Conservation (phyloP, 2,113 vertebrate genomes). For the Anarhynchus alexandrinus region DNA sequence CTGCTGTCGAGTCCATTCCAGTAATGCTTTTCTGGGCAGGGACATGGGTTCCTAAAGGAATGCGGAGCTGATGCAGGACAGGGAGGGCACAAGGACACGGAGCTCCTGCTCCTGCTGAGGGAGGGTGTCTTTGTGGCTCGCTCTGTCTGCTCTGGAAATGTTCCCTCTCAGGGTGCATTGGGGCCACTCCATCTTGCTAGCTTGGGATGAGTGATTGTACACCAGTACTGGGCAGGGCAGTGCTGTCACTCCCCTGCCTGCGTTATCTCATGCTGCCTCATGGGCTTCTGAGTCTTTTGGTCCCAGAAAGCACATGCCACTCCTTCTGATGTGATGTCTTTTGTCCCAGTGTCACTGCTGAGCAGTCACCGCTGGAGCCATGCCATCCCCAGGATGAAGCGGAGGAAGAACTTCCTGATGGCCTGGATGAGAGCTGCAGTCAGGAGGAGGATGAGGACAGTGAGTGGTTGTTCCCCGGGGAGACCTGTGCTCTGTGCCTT, state of each 20-base stretch:
- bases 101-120: background rate
- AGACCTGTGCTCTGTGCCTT: background rate
- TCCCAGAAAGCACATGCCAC: background rate
- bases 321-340: background rate
- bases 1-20: background rate
- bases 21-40: background rate
- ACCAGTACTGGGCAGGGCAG: background rate
- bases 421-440: slow-evolving; percentile 78
- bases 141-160: background rate
- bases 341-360: slow-evolving; percentile 27
- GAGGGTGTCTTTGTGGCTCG: background rate
- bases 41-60: background rate
- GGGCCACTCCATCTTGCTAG: background rate
- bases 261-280: accelerated
- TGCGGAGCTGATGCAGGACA: background rate
- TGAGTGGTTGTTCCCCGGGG: background rate
- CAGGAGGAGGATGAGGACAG: slow-evolving; percentile 72
- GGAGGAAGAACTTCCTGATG: slow-evolving; percentile 84
- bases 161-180: background rate
- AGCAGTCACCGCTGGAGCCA: background rate
- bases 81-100: background rate
- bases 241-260: background rate
- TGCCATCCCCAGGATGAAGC: slow-evolving; percentile 37
- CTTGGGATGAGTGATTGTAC: background rate
- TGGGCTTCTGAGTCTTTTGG: background rate